Evolutionary conservation across 2,888 invertebrate genomes (phyloP).

Genomic region (Sialis lutaria): DNA sequence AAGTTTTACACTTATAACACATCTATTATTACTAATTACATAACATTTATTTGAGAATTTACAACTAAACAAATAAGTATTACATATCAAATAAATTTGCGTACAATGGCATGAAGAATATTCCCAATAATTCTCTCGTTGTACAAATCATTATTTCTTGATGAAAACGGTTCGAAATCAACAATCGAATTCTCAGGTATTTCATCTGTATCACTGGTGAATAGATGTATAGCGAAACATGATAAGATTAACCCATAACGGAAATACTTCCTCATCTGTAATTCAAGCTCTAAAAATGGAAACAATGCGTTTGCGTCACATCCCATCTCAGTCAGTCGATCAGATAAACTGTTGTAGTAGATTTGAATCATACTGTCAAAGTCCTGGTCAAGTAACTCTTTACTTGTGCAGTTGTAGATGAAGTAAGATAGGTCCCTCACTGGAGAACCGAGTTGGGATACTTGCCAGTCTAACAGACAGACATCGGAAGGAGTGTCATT

Average conservation of each 20-base stretch:
- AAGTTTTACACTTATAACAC: too few relatives aligned
- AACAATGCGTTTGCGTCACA: conserved; percentile 15
- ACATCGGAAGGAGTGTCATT: conserved; percentile 13
- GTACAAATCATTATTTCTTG: conserved; percentile 3
- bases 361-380: conserved; percentile 16
- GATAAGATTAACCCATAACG: conserved; percentile 15
- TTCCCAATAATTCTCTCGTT: background rate
- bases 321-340: conserved; percentile 13
- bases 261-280: conserved; percentile 16
- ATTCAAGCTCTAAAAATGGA: conserved; percentile 14
- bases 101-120: background rate
- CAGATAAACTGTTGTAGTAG: conserved; percentile 17
- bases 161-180: conserved; percentile 6
- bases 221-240: conserved; percentile 13
- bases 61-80: too few relatives aligned
- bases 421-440: conserved; percentile 19
- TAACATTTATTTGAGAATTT: too few relatives aligned
- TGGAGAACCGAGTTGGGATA: conserved; percentile 13
- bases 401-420: conserved; percentile 17
- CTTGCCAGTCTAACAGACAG: conserved; percentile 16
- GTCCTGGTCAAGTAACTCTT: conserved; percentile 14
- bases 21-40: too few relatives aligned
- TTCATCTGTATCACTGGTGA: conserved; percentile 13
- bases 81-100: background rate
- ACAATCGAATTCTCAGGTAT: conserved; percentile 11